Conservation (phyloP, 1,140 invertebrate species). For the Scaptomyza pallida region DNA sequence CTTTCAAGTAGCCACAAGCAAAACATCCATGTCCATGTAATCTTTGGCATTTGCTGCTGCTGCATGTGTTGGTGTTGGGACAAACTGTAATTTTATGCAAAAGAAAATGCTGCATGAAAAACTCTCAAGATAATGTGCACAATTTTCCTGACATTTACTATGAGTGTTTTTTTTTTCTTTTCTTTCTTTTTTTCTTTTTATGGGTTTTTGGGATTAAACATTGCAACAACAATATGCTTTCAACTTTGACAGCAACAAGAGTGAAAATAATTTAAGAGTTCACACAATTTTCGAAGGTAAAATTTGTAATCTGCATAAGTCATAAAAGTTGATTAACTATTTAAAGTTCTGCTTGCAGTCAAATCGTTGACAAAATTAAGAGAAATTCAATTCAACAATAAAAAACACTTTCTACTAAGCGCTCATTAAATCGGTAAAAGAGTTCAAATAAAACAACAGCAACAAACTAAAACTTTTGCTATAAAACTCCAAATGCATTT, state of each 20-base stretch:
- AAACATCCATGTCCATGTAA: conserved; percentile 70
- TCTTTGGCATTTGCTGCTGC: conserved; percentile 34
- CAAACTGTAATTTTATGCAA: conserved; percentile 81
- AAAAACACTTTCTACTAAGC: conserved; percentile 24
- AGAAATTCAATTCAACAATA: conserved; percentile 2
- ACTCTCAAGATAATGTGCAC: conserved; percentile 62
- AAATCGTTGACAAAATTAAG: conserved; percentile 11
- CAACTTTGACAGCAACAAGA: conserved; percentile 19
- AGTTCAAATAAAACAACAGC: conserved; percentile 11
- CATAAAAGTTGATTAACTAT: conserved; percentile 20
- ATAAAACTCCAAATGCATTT: conserved; percentile 34
- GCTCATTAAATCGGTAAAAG: conserved; percentile 18
- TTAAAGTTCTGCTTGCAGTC: conserved; percentile 14
- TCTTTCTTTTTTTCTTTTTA: conserved; percentile 37
- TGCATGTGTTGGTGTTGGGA: conserved; percentile 38
- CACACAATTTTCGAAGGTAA: conserved; percentile 1
- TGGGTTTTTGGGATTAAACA: conserved; percentile 33
- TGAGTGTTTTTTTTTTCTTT: conserved; percentile 12
- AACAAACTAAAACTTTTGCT: not conserved
- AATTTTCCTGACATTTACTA: conserved; percentile 47
- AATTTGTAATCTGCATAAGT: conserved; percentile 9
- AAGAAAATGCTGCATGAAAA: conserved; percentile 60
- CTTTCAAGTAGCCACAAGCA: conserved; percentile 76
- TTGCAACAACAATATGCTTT: not conserved
- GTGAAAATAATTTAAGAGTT: not conserved